These are phyloP conservation scores for Hirtodrosophila cameraria DNA, from an alignment of 2,888 invertebrate species.

Conservation along the genomic window DNA sequence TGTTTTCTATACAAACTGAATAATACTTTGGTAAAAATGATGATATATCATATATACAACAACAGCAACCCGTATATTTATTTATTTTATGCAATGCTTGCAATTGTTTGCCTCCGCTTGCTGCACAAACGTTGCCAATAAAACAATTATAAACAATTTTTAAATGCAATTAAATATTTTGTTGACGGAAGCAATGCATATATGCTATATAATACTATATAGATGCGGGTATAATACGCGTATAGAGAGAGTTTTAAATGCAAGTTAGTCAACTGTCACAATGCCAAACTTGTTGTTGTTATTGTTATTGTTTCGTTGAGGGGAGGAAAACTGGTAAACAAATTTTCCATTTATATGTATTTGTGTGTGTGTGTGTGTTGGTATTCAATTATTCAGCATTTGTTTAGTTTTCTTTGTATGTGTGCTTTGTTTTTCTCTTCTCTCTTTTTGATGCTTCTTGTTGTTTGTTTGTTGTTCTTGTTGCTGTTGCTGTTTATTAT, in stretches of 20 bases:
- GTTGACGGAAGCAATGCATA: slow-evolving; percentile 46
- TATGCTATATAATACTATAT: slow-evolving; percentile 24
- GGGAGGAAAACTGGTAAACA: slow-evolving; percentile 65
- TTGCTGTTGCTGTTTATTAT: slow-evolving; percentile 62
- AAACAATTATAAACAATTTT: slow-evolving; percentile 54
- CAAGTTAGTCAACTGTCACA: slow-evolving; percentile 80
- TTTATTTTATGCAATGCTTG: slow-evolving; percentile 8
- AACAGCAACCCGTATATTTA: slow-evolving; percentile 7
- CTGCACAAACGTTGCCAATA: slow-evolving; percentile 16
- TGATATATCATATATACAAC: slow-evolving; percentile 24
- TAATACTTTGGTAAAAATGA: slow-evolving; percentile 10
- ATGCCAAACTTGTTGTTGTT: slow-evolving; percentile 29
- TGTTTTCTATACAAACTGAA: slow-evolving; percentile 2
- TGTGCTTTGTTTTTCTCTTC: slow-evolving; percentile 1
- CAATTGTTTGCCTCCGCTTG: slow-evolving; percentile 25
- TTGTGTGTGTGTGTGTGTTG: slow-evolving; percentile 30
- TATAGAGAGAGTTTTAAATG: slow-evolving; percentile 2
- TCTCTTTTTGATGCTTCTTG: slow-evolving; percentile 31
- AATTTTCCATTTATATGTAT: slow-evolving; percentile 51
- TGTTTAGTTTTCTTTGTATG: slow-evolving; percentile 57
- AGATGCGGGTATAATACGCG: slow-evolving; percentile 38
- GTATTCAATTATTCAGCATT: slow-evolving; percentile 72
- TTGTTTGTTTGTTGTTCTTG: too few species aligned
- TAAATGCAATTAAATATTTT: slow-evolving; percentile 66
- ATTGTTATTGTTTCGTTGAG: slow-evolving; percentile 21